Conservation (phyloP, 2,113 vertebrate genomes). For the Neodontobutis hainanensis region DNA sequence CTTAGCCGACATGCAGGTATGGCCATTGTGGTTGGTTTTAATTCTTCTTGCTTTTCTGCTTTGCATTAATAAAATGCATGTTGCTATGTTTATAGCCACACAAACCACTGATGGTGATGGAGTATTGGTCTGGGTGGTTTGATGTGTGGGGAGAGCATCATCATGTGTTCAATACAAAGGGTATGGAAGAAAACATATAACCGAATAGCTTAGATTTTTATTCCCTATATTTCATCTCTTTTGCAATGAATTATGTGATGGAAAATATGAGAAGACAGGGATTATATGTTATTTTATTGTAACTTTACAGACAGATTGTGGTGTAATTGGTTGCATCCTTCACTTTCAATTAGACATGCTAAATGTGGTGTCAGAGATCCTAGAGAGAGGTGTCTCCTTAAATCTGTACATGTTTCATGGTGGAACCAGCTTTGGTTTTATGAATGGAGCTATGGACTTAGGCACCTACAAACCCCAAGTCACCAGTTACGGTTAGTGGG, state of each 20-base stretch:
- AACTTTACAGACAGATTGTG: too few relatives aligned
- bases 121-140: constrained; percentile 96
- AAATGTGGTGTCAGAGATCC: constrained; percentile 81
- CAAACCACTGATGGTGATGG: constrained; percentile 93
- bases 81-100: constrained; percentile 73
- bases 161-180: constrained; percentile 85
- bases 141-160: constrained; percentile 90
- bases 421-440: constrained; percentile 94
- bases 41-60: not conserved
- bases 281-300: not conserved
- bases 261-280: too few relatives aligned
- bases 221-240: not conserved
- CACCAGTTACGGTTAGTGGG: constrained; percentile 87
- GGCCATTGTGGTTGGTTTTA: not conserved
- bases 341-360: constrained; percentile 82
- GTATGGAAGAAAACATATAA: constrained; percentile 66
- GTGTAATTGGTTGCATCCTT: not conserved
- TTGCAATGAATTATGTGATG: not conserved
- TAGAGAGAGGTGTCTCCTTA: constrained; percentile 84
- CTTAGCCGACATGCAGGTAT: constrained; percentile 83
- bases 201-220: too few relatives aligned
- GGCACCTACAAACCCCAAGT: constrained; percentile 86
- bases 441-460: constrained; percentile 86
- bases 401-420: constrained; percentile 97
- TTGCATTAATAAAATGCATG: not conserved